Percentiles rank a stretch among this genome's conserved stretches.
These are phyloP conservation scores for Bombus waltoni DNA, from an alignment of 1,140 invertebrate genomes.

Conservation along the genomic window DNA sequence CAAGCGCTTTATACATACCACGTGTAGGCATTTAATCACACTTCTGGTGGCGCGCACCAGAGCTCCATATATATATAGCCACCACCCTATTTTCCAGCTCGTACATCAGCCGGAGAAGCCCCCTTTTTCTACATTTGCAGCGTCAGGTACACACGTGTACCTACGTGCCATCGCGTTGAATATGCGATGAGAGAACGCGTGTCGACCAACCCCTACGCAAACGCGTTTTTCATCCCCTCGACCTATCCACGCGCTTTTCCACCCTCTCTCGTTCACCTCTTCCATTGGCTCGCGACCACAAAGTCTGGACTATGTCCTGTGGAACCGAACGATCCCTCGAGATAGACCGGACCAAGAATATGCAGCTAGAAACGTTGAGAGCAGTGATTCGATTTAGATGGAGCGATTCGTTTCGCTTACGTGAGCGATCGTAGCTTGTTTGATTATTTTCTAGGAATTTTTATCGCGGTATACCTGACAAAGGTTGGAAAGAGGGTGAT, in stretches of 20 bases:
- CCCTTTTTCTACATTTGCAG: constrained; percentile 46
- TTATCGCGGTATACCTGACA: neutral
- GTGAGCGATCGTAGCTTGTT: no score
- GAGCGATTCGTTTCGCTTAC: neutral
- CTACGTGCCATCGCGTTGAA: constrained; percentile 50
- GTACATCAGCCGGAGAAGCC: constrained; percentile 24
- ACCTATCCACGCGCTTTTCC: constrained; percentile 12
- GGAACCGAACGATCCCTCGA: neutral
- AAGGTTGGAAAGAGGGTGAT: no score
- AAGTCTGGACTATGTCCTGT: neutral
- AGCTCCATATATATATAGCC: neutral
- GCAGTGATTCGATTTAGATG: neutral
- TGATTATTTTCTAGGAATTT: neutral
- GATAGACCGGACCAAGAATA: neutral
- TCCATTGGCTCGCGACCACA: no score
- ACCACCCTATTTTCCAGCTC: constrained; percentile 19
- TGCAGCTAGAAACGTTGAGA: neutral
- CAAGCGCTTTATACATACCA: constrained; percentile 16
- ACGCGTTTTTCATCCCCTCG: constrained; percentile 28
- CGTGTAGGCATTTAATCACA: constrained; percentile 47
- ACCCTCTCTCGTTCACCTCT: fast-evolving
- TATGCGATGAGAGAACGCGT: constrained; percentile 46
- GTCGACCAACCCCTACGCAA: neutral
- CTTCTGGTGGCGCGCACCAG: neutral
- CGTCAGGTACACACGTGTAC: constrained; percentile 54